Base-by-base conservation (phyloP, 2,797 vertebrate species). In the Acrocephalus scirpaceus region DNA sequence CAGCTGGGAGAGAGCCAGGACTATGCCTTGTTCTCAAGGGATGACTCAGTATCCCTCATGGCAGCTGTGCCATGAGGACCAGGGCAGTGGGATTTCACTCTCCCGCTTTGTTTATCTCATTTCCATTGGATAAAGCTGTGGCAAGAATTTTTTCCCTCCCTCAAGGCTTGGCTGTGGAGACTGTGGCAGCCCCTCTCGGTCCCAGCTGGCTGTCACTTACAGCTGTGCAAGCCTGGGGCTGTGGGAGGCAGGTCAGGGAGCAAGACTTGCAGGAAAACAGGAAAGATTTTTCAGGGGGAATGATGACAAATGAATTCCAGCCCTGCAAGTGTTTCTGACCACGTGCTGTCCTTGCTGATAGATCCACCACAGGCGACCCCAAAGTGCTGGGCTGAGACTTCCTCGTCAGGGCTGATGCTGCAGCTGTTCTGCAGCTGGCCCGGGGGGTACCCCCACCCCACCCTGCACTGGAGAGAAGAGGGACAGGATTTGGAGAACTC, bases 341-440 rank as follows among this genome's bases (percentile, higher is more conserved):
- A 5, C 1, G 0, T 82, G 32, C 51, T 79, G 20, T 94, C 93
- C 85, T 91, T 88, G 40, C 88, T 58, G 27, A 23, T 25, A 99
- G 99, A 98, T 54, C 96, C 97, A 65, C 98, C 99, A 2, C 93
- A 94, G 0, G 91, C 96, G 11, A 88, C 97, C 38, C 98, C 98
- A 0, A 97, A 97, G 48, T 99, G 99, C 80, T 95, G 85, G 89
- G 98, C 98, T 92, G 92, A 91, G 79, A 58, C 58, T 7, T 92
- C 86, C 1, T 82, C 72, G 0, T 93, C 96, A 2, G 70, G 86
- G 3, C 91, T 97, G 42, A 64, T 84, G 20, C 77, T 99, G 73
- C 90, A 97, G 67, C 98, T 99, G 89, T 97, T 32, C 90, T 99
- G 99, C 97, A 97, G 48, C 90, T 99, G 99, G 99, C 86, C 94